Conservation (phyloP, 1,140 invertebrate species). For the Tenebrio molitor region DNA sequence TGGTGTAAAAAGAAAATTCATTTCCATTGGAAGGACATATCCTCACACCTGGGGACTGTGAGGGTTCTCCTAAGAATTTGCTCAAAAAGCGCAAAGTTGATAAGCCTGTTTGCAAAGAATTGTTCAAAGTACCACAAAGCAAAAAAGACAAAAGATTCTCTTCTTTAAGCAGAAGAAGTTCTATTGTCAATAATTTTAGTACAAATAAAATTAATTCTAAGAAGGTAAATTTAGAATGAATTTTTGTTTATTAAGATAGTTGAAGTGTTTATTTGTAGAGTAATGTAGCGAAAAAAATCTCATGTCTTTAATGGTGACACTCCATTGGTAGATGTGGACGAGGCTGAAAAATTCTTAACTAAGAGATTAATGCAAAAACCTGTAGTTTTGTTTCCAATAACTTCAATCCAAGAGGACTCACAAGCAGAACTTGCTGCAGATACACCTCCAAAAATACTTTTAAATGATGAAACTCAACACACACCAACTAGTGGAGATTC, state of each 20-base stretch:
- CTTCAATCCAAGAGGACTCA: no score
- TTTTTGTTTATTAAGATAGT: no score
- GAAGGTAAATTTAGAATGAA: no score
- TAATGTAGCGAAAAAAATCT: no score
- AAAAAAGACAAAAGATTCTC: neutral
- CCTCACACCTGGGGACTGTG: neutral
- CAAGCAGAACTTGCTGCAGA: neutral
- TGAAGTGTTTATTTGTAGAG: neutral
- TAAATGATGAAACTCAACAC: neutral
- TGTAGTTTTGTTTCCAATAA: neutral
- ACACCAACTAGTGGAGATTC: neutral
- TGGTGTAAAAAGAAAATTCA: neutral
- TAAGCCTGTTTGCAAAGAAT: neutral
- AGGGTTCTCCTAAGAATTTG: neutral
- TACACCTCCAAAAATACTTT: neutral
- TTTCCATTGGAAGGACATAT: neutral
- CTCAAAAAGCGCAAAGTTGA: slow-evolving; percentile 12
- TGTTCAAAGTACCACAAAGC: neutral
- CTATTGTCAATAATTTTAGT: no score
- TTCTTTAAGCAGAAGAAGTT: no score
- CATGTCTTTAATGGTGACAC: no score
- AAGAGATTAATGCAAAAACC: neutral
- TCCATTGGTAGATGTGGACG: neutral
- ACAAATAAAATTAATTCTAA: no score
- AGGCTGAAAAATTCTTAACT: neutral